Evolutionary conservation across 2,113 vertebrate species (phyloP), one percentile per base, ranked within the genome.

Genomic region (Nothobranchius kuhntae): DNA sequence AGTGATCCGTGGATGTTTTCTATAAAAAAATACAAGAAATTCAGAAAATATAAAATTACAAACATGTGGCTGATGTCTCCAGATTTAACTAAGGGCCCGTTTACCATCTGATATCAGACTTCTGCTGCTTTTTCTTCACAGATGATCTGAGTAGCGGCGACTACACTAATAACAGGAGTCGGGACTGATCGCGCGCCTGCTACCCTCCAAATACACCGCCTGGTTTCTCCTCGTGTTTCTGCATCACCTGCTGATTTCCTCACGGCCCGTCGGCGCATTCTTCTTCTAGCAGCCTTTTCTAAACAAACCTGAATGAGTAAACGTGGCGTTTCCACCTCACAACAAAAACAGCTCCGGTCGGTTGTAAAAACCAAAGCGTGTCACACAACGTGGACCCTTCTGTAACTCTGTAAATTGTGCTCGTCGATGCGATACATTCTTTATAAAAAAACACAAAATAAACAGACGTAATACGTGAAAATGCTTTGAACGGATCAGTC

Each of bases 351-450:
- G 72, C 54, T 64, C 54, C 50, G 7, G 45, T 65, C 45, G 21
- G 71, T 51, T 55, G 5, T 30, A 30, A 53, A 73, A 76, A 76
- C 30, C 51, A 45, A 45, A 56, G 17, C 59, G 6, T 53, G 52
- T 46, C 46, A 50, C 17, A 69, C 30, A 68, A 65, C 5, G n/a
- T 54, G 10, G 55, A 55, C 36, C 61, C 56, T 68, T 84, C 74
- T 73, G 82, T 68, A 89, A 89, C 67, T 63, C 30, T 70, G 81
- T 35, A 89, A 84, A 84, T 87, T 92, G 92, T 93, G 91, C 90
- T 93, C 76, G 54, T 85, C 83, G 77, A 87, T 79, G 83, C 77
- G 72, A 87, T 90, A 92, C 91, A 92, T 93, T 92, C 89, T 84
- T 87, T 65, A 77, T 89, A 36, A 12, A 4, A 30, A 30, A 30